These are phyloP conservation scores for Ctena decussata DNA, from an alignment of 2,888 invertebrate genomes.

Conservation along the genomic window DNA sequence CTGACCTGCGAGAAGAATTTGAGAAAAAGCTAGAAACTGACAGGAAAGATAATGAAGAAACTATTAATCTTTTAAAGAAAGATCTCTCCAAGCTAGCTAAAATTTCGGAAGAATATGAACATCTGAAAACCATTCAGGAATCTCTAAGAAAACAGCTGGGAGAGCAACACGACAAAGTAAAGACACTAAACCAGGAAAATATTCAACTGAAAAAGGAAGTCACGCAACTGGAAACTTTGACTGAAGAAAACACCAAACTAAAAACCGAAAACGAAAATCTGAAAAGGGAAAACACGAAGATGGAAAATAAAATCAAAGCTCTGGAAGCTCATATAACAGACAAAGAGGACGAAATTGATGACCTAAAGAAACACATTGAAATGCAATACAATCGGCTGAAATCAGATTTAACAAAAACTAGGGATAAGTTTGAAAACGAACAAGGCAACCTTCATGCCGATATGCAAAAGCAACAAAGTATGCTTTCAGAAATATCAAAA, in stretches of 20 bases:
- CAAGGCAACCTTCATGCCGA: constrained; percentile 49
- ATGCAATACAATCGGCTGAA: constrained; percentile 56
- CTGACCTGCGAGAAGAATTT: constrained; percentile 54
- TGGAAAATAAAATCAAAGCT: constrained; percentile 36
- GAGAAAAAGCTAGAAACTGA: constrained; percentile 37
- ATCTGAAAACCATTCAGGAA: constrained; percentile 48
- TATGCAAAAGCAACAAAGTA: constrained; percentile 50
- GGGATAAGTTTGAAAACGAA: constrained; percentile 54
- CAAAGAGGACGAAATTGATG: constrained; percentile 51
- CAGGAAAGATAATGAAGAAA: constrained; percentile 42
- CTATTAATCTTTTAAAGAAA: constrained; percentile 36
- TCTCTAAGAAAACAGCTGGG: constrained; percentile 37
- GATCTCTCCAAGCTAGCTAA: constrained; percentile 54
- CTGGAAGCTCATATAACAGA: constrained; percentile 35
- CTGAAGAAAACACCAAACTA: constrained; percentile 30
- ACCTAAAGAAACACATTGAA: constrained; percentile 48
- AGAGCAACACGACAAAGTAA: constrained; percentile 44
- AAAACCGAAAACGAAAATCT: constrained; percentile 54
- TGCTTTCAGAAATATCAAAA: constrained; percentile 56
- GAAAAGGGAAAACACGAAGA: constrained; percentile 32
- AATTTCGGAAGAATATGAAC: constrained; percentile 55
- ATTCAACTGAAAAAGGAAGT: constrained; percentile 27
- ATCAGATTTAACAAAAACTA: constrained; percentile 52
- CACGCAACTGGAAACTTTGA: constrained; percentile 23
- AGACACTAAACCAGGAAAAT: constrained; percentile 49